A percentile compares a stretch with the other conserved stretches of the same genome.
Conservation (phyloP, 2,888 invertebrate genomes). For the Aromia moschata region DNA sequence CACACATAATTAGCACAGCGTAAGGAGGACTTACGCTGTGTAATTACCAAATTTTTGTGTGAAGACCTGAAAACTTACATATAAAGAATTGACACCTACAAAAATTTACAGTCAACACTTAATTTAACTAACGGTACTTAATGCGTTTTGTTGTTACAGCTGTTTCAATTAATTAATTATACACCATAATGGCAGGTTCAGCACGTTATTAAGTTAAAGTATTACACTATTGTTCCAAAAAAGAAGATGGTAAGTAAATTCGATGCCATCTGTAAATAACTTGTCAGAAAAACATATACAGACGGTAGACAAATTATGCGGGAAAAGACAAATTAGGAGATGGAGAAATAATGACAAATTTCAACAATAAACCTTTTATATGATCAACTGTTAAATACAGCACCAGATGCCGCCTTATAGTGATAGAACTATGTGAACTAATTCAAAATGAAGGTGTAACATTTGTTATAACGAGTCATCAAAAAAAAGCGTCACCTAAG, state of each 20-base stretch:
- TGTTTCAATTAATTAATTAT: background rate
- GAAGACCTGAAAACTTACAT: too few species aligned
- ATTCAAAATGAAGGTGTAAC: too few species aligned
- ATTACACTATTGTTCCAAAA: background rate
- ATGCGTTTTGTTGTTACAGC: background rate
- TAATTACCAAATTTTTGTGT: too few species aligned
- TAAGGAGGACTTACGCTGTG: too few species aligned
- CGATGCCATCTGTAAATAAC: background rate
- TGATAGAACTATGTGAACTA: too few species aligned
- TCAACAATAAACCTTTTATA: too few species aligned
- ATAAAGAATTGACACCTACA: too few species aligned
- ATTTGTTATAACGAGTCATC: too few species aligned
- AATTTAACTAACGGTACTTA: background rate
- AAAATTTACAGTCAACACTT: background rate
- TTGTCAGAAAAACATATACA: background rate
- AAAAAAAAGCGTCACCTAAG: too few species aligned
- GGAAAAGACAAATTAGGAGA: conserved; percentile 5
- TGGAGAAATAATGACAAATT: background rate
- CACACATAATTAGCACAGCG: too few species aligned
- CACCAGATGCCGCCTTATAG: too few species aligned
- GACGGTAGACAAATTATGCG: background rate
- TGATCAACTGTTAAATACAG: too few species aligned
- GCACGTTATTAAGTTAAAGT: background rate
- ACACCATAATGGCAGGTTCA: background rate
- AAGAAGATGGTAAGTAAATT: background rate